Evolutionary conservation across 2,797 vertebrate species (phyloP), one percentile per base, ranked within the genome.

Genomic region (Chrosomus eos): DNA sequence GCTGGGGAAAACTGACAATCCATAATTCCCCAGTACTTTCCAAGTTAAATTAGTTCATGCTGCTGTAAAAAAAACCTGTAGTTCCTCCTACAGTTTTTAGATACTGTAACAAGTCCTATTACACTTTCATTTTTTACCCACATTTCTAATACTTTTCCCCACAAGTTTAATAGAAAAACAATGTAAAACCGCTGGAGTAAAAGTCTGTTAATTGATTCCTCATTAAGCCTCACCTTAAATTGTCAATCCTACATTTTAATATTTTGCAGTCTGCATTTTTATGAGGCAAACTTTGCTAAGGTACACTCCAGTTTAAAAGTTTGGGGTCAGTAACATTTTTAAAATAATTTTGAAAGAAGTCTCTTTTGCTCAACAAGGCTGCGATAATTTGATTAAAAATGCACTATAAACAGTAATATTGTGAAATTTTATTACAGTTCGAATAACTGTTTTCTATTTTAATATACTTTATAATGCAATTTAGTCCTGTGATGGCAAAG

Each of bases 31-130:
- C 60, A 31, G 76, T 23, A 66, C 40, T 66, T 58, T 67, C 28
- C 14, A 64, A 64, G 14, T 31, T 31, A 31, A 64, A 64, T 28
- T 64, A 18, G 26, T 31, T 31, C 28, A 5, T 64, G 62, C 3
- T 64, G 62, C 3, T 64, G 31, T 16, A 64, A 16, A 8, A 7
- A 7, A 31, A 64, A 31, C 7, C 26, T 31, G 60, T 62, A 62
- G 58, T 66, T 75, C 58, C 58, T 75, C 43, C 10, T 10, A 60
- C 19, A 62, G 26, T 81, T 81, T 71, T 19, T 55, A 81, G 51
- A 70, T 71, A 81, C 33, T 28, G 9, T 60, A 60, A 82, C 1
- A 62, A 26, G 55, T 36, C 31, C 28, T 33, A n/a, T 3, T 62
- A 64, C 40, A 13, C 9, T 64, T 64, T 82, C 19, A 64, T 21